Conservation (phyloP, 2,888 invertebrate genomes). For the Sminthurides aquaticus region DNA sequence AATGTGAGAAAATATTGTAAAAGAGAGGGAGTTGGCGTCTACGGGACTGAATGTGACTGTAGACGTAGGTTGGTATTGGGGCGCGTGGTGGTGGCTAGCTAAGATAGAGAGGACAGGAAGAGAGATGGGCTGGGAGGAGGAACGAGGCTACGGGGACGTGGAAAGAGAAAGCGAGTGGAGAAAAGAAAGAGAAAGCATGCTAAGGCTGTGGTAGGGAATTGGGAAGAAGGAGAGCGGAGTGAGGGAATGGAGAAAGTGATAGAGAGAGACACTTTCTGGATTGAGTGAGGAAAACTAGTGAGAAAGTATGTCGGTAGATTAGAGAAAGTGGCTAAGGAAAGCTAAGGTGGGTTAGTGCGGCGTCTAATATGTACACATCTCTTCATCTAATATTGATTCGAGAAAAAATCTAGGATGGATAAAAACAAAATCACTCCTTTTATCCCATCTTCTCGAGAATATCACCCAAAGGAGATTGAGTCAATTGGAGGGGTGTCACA, state of each 20-base stretch:
- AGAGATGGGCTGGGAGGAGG: not conserved
- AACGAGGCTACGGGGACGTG: not conserved
- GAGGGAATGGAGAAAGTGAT: not conserved
- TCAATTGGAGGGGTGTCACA: not conserved
- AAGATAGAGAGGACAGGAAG: not conserved
- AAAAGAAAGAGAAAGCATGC: not conserved
- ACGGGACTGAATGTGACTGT: not conserved
- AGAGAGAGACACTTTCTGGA: not conserved
- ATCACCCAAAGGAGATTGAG: not conserved
- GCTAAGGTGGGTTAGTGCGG: not conserved
- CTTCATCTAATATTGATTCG: not conserved
- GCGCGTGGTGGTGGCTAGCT: not conserved
- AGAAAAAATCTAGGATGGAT: not conserved
- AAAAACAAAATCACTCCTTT: not conserved
- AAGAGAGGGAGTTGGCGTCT: too few species aligned
- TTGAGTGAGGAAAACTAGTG: not conserved
- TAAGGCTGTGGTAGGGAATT: not conserved
- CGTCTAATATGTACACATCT: not conserved
- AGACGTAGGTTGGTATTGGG: not conserved
- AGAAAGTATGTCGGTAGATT: not conserved
- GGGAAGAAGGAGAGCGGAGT: not conserved
- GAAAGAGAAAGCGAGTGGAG: not conserved
- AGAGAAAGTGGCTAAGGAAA: not conserved
- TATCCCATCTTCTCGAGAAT: not conserved
- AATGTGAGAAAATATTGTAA: too few species aligned